Conservation (phyloP, 2,797 vertebrate genomes). For the Peromyscus attwateri region DNA sequence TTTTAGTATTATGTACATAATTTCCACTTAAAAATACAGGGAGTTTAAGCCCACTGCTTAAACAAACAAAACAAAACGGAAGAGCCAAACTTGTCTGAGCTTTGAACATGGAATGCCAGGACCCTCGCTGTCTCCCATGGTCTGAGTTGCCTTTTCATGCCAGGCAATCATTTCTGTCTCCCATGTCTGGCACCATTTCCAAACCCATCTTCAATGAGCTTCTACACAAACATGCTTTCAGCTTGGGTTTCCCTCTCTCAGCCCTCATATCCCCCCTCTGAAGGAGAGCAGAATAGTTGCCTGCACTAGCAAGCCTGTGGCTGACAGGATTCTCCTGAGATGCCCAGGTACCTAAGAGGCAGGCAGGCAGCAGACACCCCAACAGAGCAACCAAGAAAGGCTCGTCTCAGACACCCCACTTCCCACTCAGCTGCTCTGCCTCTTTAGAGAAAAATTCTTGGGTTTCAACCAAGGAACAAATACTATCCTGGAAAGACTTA, state of each 20-base stretch:
- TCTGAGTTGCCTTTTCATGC: background rate
- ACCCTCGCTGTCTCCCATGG: background rate
- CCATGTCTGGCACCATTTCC: background rate
- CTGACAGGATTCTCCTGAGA: background rate
- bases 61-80: background rate
- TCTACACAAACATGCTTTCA: background rate
- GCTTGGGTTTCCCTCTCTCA: background rate
- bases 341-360: background rate
- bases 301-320: too few relatives aligned
- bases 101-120: background rate
- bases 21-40: background rate
- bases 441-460: constrained; percentile 8
- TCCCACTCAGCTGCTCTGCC: background rate
- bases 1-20: background rate
- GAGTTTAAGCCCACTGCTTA: background rate
- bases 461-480: background rate
- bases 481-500: background rate
- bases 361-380: background rate
- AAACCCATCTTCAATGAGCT: background rate
- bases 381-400: background rate
- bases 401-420: background rate
- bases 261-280: background rate
- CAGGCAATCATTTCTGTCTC: background rate
- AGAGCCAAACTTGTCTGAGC: background rate
- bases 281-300: background rate